Evolutionary conservation across 1,140 invertebrate species (phyloP), one percentile per base, ranked within the genome.

Genomic region (Aphidius ervi): DNA sequence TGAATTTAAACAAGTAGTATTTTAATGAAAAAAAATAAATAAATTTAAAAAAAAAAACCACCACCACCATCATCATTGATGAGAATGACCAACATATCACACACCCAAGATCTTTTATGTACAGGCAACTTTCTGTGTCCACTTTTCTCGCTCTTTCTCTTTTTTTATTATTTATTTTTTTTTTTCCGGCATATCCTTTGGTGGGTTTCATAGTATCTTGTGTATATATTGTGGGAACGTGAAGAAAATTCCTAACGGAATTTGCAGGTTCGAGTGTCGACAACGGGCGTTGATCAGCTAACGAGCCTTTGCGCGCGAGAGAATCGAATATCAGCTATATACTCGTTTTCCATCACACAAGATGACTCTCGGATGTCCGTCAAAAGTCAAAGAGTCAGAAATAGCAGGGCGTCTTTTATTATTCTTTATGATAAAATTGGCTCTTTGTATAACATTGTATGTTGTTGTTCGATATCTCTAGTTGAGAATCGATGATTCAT

Each of bases 191-290:
- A 16, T 56, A 20, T 46, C 46, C 56, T 41, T 53, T 10, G 46
- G 9, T 20, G 39, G 50, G 20, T 52, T 56, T 59, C 47, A 59
- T 63, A 59, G 61, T 66, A 31, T 31, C 23, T 31, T 31, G 23
- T 31, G 23, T 31, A 31, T 31, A 54, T 41, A 56, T 67, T 70
- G 58, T 65, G 66, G 63, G 65, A 71, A 68, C 67, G 61, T 58
- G 56, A 57, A 67, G 67, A 54, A 54, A 68, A 72, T 72, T 71
- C 70, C 69, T 72, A 72, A 72, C 69, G 68, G 69, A 67, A 67
- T 66, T 62, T 10, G 62, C 59, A 37, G 57, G 54, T 58, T 63
- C 62, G 54, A 67, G 65, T 60, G 59, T 64, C 48, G 56, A 62
- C 60, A 59, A 46, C 50, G 58, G 50, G 39, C 49, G 60, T 46